These are phyloP conservation scores for Sarotherodon lohbergeri DNA, from an alignment of 2,113 vertebrate genomes.

Conservation along the genomic window DNA sequence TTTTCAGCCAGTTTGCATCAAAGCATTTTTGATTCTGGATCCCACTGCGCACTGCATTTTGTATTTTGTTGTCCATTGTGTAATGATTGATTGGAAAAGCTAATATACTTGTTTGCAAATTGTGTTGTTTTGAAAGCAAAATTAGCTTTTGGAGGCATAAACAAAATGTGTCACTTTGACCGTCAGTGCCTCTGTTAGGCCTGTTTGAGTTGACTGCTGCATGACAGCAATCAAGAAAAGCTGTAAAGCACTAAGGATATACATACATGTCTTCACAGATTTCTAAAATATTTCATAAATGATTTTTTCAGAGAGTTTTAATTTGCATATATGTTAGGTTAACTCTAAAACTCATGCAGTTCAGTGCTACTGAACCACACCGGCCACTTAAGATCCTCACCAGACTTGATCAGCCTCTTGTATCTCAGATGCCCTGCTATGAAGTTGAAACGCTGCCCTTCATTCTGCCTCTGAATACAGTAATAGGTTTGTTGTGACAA, in stretches of 20 bases:
- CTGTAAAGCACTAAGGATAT: neutral
- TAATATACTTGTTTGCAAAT: neutral
- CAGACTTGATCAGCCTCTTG: neutral
- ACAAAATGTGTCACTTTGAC: neutral
- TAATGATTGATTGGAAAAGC: neutral
- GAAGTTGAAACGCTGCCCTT: neutral
- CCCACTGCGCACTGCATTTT: neutral
- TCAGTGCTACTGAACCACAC: neutral
- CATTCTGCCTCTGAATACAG: neutral
- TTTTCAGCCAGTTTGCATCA: neutral
- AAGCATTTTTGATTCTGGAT: neutral
- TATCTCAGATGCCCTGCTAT: neutral
- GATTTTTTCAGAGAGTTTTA: neutral
- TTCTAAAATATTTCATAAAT: neutral
- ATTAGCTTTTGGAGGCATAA: neutral
- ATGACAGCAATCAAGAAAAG: neutral
- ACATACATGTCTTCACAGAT: neutral
- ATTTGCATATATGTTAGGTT: neutral
- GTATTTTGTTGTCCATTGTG: neutral
- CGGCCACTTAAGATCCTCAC: neutral
- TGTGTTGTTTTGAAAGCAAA: neutral
- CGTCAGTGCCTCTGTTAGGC: neutral
- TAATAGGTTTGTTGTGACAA: slow-evolving; percentile 53
- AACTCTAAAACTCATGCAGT: neutral
- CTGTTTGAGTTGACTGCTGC: neutral